These are phyloP conservation scores for Archips xylosteana DNA, from an alignment of 2,888 invertebrate species.

Conservation along the genomic window DNA sequence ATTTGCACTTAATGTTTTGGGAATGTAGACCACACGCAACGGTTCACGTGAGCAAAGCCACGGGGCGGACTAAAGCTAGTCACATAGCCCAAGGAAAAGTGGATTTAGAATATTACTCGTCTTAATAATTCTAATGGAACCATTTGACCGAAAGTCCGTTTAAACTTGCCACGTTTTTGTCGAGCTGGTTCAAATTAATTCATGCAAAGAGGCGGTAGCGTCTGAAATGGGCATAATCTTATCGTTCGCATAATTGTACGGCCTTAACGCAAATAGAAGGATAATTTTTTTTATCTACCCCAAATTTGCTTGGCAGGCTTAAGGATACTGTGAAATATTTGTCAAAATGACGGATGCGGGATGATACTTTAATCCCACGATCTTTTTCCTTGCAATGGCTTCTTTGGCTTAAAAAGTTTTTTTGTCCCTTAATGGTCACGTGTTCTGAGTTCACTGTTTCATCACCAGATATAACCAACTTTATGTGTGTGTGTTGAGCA, in stretches of 20 bases:
- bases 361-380: background rate
- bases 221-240: slow-evolving; percentile 72
- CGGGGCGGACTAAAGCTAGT: no score
- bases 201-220: slow-evolving; percentile 70
- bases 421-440: background rate
- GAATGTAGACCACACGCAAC: no score
- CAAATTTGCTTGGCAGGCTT: slow-evolving; percentile 54
- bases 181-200: slow-evolving; percentile 70
- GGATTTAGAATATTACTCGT: background rate
- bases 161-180: slow-evolving; percentile 58
- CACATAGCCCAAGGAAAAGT: background rate
- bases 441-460: no score
- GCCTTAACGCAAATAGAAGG: slow-evolving; percentile 56
- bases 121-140: slow-evolving; percentile 9
- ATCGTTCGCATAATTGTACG: slow-evolving; percentile 68
- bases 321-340: slow-evolving; percentile 15
- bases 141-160: background rate
- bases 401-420: background rate
- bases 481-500: no score
- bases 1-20: no score
- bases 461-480: no score
- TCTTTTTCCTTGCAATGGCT: background rate
- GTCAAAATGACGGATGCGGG: slow-evolving; percentile 6
- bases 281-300: slow-evolving; percentile 60
- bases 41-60: no score